phyloP scores from a whole-genome alignment of 35 echinoderm and acorn worm species.

The Ophiothrix spiculata region DNA sequence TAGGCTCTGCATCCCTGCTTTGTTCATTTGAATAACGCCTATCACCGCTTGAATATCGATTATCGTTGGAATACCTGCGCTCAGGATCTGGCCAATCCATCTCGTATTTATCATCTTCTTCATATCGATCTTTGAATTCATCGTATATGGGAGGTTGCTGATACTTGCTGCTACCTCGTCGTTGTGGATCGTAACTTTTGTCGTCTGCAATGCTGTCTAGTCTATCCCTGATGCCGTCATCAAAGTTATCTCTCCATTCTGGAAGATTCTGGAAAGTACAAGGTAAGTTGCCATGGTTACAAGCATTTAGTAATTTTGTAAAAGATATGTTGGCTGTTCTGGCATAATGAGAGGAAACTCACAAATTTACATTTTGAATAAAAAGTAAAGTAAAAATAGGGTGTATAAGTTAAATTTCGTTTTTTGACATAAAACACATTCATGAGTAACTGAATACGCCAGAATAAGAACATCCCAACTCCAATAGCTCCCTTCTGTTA shows the following conservation, averaged over 20 bases:
- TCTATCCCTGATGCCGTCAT: conserved; percentile 18
- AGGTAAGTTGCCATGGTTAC: too few species aligned
- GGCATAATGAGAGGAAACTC: too few species aligned
- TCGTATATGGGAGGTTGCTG: not conserved
- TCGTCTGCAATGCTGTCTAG: not conserved
- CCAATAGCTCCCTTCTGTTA: too few species aligned
- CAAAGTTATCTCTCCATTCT: conserved; percentile 2
- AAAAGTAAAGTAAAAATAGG: too few species aligned
- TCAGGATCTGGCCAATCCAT: not conserved
- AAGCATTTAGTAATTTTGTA: too few species aligned
- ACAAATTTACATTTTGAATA: too few species aligned
- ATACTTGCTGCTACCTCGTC: not conserved
- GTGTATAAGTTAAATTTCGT: too few species aligned
- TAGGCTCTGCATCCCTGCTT: too few species aligned
- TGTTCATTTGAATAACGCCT: not conserved
- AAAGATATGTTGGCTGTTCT: too few species aligned
- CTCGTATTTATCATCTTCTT: not conserved
- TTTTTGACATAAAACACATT: too few species aligned
- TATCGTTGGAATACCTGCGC: not conserved
- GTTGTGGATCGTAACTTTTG: not conserved
- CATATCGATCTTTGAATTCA: not conserved
- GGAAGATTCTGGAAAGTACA: conserved; percentile 3
- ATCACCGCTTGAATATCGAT: not conserved
- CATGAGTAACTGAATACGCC: too few species aligned
- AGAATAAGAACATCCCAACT: too few species aligned